Evolutionary conservation across 2,113 vertebrate genomes (phyloP).

Genomic region (Neomonachus schauinslandi): DNA sequence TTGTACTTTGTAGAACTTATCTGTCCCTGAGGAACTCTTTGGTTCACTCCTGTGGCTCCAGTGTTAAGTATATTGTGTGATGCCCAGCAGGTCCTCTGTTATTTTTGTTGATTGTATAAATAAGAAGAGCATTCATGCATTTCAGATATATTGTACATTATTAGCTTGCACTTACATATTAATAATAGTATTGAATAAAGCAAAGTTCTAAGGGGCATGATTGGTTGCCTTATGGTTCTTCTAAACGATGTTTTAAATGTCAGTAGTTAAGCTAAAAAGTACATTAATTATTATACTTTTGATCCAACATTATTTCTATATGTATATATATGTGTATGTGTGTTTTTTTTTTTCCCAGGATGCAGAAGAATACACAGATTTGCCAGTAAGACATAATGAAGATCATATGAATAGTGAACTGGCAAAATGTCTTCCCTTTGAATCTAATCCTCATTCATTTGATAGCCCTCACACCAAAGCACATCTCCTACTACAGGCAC

Average conservation of each 20-base stretch:
- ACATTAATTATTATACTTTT: conserved; percentile 11
- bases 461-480: conserved; percentile 99
- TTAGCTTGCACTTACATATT: neutral
- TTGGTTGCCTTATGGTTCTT: neutral
- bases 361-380: conserved; percentile 96
- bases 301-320: neutral
- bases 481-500: conserved; percentile 96
- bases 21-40: neutral
- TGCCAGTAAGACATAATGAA: conserved; percentile 98
- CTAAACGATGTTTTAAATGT: conserved; percentile 43
- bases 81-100: neutral
- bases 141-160: neutral
- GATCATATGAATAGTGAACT: conserved; percentile 98
- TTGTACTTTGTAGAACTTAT: neutral
- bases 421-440: conserved; percentile 94
- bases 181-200: neutral
- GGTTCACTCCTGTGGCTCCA: neutral
- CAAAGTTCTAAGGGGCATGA: conserved; percentile 6
- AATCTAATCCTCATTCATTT: conserved; percentile 95
- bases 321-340: neutral
- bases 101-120: neutral
- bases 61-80: neutral
- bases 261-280: conserved; percentile 28
- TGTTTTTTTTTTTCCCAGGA: conserved; percentile 86
- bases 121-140: neutral